Base-by-base conservation (phyloP, 2,113 vertebrate species). In the Elephantulus edwardii region DNA sequence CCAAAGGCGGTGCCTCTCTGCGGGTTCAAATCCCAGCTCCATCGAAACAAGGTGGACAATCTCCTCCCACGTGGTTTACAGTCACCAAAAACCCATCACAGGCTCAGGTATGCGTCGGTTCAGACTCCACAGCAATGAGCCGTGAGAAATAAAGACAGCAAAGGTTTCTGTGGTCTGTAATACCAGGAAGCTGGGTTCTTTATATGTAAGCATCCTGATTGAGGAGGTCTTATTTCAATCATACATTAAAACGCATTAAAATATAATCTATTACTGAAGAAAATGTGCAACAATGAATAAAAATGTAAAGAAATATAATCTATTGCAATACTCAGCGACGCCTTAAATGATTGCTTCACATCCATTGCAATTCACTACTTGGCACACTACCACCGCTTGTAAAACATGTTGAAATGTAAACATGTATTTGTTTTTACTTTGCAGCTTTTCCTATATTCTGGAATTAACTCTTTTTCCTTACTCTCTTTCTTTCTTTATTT, bases 401-500 rank as follows among this genome's bases (percentile, higher is more conserved):
- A 84, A 46, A 89, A 60, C 54, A 89, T 16, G 56, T 50, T 91
- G 83, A 80, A 72, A 92, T 77, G 78, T 60, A 83, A 94, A 81
- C 72, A 84, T 72, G 62, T 77, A 89, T 77, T 44, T 20, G 70
- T 62, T 91, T 93, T 50, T 68, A 91, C 83, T 92, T 38, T 84
- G 71, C 60, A 85, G 75, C 62, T 60, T 83, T 83, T 80, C 62
- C 74, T 64, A 35, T 72, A 62, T 74, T 75, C 80, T 68, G 76
- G 58, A 70, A 93, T 38, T 68, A 62, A 62, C 42, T 40, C 30
- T 44, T 20, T 58, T 40, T 46, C 20, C 42, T 62, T 46, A 16
- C 35, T 56, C 38, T 33, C 13, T 44, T 60, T 28, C 77, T 60
- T 44, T 30, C 17, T 26, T 46, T 11, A 20, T 56, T 56, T 24